Evolutionary conservation across 2,888 invertebrate species (phyloP), one percentile per base, ranked within the genome.

Genomic region (Ichneumoninae sp.): DNA sequence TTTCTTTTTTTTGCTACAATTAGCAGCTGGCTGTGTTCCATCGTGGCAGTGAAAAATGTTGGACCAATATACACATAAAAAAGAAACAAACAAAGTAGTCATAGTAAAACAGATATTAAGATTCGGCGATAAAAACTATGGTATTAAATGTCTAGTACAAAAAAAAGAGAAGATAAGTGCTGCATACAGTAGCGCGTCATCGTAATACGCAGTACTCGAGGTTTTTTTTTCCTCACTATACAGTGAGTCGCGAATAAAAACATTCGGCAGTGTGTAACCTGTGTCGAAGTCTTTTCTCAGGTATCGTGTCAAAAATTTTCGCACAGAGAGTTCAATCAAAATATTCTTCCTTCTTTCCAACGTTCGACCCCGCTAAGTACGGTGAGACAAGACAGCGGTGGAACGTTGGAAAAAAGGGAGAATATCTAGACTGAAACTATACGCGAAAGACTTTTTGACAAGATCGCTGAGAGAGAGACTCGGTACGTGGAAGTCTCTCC

Each of bases 101-200:
- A 26, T 71, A 89, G 44, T 88, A 89, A 87, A 86, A 82, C 80
- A 69, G 87, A 86, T 85, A 87, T 86, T 88, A 88, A 87, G 57
- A 69, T 80, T 68, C 76, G 86, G 50, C 85, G 82, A 87, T 88
- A 88, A 88, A 88, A 89, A 75, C 83, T 86, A 89, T 86, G 6
- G 86, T 86, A 71, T 80, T 87, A 68, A 89, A 89, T 89, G 87
- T 85, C 74, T 70, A 86, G 68, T 89, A 89, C 85, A 75, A 80
- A 83, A 80, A 83, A 44, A 79, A 89, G 86, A 85, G 87, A 79
- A 82, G 84, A 66, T 69, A 62, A 84, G 44, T 54, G 52, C 52
- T 54, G 40, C 33, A 50, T 47, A 33, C 50, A 60, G 66, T 44
- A 65, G 62, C 54, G 71, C 40, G 62, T 22, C 57, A 70, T 30